Base-by-base conservation (phyloP, 2,888 invertebrate species). In the Aphodius sticticus region DNA sequence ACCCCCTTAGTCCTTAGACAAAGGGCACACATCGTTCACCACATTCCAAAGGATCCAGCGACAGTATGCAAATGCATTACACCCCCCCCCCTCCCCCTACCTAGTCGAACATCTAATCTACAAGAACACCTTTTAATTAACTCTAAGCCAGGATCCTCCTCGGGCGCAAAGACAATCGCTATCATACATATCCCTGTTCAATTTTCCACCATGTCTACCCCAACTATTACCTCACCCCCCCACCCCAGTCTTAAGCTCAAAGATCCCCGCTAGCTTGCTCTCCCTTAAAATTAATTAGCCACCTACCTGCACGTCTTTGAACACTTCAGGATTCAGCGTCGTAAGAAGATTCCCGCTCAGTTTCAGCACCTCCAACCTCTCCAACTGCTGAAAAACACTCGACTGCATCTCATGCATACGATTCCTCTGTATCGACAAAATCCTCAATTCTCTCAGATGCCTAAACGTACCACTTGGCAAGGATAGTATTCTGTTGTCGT, bases 391-490 rank as follows among this genome's bases (percentile, higher is more conserved):
- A 87, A 95, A 95, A 69, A 94, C 90, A 84, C 94, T 91, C 77
- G 94, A 93, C 78, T 93, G 93, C 81, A 96, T 90, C 85, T 92
- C 92, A 16, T 91, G 91, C 77, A 95, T 93, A 85, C 93, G 91
- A 87, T 95, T 96, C 86, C 93, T 90, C 71, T 94, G 92, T 83
- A 95, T 90, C 84, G 92, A 92, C 84, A 95, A 89, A 77, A 91
- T 91, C 84, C 91, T 92, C 84, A 96, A 89, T 82, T 94, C 93
- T 84, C 92, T 90, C 80, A 95, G 90, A 87, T 94, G 92, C 80
- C 93, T 91, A 87, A 96, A 96, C 9, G 94, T 93, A 82, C 94
- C 95, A 85, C 95, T 96, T 36, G 95, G 94, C 91, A 95, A 93
- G 83, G 94, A 93, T 84, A 93, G 92, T 83, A 96, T 96, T 85